Conservation (phyloP, 2,113 vertebrate species). For the Motacilla tschutschensis region DNA sequence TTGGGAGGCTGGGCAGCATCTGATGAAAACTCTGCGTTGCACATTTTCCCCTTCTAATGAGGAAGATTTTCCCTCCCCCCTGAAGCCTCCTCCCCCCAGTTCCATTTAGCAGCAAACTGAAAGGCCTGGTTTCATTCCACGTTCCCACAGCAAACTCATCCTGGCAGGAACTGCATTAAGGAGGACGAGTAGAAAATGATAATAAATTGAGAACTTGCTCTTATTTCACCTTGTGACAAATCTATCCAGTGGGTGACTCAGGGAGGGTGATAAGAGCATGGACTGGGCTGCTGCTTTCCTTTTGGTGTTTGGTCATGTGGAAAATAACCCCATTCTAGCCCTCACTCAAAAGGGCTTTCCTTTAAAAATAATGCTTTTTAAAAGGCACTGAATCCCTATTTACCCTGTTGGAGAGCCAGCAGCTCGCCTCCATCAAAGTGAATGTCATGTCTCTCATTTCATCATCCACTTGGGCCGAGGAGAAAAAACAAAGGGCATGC, state of each 20-base stretch:
- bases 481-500: background rate
- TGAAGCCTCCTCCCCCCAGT: background rate
- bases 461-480: background rate
- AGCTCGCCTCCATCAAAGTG: slow-evolving; percentile 1
- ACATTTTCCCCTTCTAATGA: slow-evolving; percentile 41
- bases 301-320: slow-evolving; percentile 47
- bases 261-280: slow-evolving; percentile 11
- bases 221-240: slow-evolving; percentile 47
- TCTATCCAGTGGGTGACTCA: slow-evolving; percentile 15
- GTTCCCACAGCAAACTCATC: slow-evolving; percentile 63
- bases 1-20: slow-evolving; percentile 56
- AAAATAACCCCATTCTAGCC: slow-evolving; percentile 42
- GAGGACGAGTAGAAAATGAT: slow-evolving; percentile 44
- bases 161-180: slow-evolving; percentile 48
- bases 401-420: slow-evolving; percentile 5
- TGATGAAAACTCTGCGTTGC: background rate
- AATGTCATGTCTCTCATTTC: background rate
- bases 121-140: slow-evolving; percentile 50
- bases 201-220: slow-evolving; percentile 54
- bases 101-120: slow-evolving; percentile 31
- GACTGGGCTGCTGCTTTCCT: background rate
- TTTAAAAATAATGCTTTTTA: slow-evolving; percentile 32
- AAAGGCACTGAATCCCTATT: slow-evolving; percentile 13
- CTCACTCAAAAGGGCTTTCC: slow-evolving; percentile 38
- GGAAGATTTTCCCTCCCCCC: background rate